Base-by-base conservation (phyloP, 2,888 invertebrate species). In the Thymelicus sylvestris region DNA sequence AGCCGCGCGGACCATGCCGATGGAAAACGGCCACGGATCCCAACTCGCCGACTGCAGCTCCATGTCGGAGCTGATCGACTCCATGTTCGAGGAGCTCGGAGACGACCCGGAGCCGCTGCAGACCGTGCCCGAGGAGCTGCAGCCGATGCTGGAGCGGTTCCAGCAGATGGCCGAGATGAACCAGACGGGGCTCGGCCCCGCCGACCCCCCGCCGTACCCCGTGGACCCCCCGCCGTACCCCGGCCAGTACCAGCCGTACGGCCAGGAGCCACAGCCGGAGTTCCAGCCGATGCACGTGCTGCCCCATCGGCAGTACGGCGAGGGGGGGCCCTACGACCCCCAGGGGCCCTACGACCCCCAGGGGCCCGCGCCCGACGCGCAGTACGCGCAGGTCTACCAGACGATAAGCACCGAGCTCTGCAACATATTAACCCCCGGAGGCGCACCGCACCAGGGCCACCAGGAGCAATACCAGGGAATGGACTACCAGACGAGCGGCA, bases 61-160 rank as follows among this genome's bases (percentile, higher is more conserved):
- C 0, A 55, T 64, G 8, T 39, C 52, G 2, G 41, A 65, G 1
- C 19, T 52, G 0, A 65, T 55, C 1, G 52, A 65, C 7, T 3
- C 24, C 12, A 19, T 55, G 41, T 10, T 57, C 7, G 66, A 60
- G 0, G 70, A 71, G 6, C 4, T 60, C 7, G 15, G 6, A 2
- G 60, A 52, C 7, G 38, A 7, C 3, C 65, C 61, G 7, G 70
- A 70, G 4, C 52, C 65, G 0, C 52, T 66, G 41, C 15, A 66
- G 6, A 38, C 50, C 0, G 61, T 70, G 5, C 70, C 70, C 6
- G 70, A 70, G 10, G 70, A 70, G 41, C 61, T 66, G 6, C 60
- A 61, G 38, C 44, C 52, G 0, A 70, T 70, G 70, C 6, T 70
- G 0, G 65, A 66, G 0, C 50, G 66, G n/a, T 13, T 70, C 0